Percentiles rank a stretch among this genome's conserved stretches.
phyloP scores from a whole-genome alignment of 2,797 vertebrate genomes.

The Cottoperca gobio region DNA sequence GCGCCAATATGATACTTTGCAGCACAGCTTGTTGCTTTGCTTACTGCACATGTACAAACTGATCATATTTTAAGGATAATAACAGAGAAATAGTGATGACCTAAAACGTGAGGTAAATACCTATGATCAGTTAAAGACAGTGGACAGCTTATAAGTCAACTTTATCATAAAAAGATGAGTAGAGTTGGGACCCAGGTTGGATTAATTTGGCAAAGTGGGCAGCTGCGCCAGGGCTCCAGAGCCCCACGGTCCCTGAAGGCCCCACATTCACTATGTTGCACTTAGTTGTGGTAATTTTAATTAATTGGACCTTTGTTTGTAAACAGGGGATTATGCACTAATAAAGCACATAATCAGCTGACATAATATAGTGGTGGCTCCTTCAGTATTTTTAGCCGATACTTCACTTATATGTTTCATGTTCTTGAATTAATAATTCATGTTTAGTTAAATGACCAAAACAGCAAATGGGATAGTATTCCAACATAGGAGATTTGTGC shows the following conservation, averaged over 20 bases:
- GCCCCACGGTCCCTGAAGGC: not conserved
- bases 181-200: constrained; percentile 4
- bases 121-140: not conserved
- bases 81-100: not conserved
- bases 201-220: constrained; percentile 25
- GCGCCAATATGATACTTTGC: constrained; percentile 4
- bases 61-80: not conserved
- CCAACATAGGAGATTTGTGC: not conserved
- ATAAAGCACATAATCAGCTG: constrained; percentile 8
- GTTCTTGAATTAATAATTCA: constrained; percentile 3
- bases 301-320: constrained; percentile 28
- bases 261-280: constrained; percentile 13
- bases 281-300: constrained; percentile 17
- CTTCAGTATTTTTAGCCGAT: too few relatives aligned
- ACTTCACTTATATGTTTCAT: not conserved
- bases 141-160: not conserved
- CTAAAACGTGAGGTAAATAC: not conserved
- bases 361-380: not conserved
- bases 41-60: not conserved
- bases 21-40: constrained; percentile 13
- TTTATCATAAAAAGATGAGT: constrained; percentile 8
- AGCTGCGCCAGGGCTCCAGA: constrained; percentile 7
- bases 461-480: not conserved
- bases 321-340: not conserved
- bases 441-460: not conserved